These are phyloP conservation scores for Oncorhynchus keta DNA, from an alignment of 2,113 vertebrate species.

Conservation along the genomic window DNA sequence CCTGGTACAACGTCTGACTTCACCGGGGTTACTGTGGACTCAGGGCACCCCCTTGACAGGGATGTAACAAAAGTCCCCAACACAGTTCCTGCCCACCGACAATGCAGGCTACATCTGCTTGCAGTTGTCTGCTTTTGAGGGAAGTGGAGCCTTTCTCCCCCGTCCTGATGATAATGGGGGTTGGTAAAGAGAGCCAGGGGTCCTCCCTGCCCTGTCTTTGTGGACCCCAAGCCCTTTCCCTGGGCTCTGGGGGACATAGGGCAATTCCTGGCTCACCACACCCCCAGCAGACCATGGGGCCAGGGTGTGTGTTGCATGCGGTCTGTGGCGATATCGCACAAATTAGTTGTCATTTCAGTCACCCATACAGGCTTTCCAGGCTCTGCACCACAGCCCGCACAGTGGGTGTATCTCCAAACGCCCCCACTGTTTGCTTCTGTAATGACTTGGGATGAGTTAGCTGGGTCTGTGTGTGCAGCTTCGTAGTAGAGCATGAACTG, in stretches of 20 bases:
- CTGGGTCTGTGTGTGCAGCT: slow-evolving; percentile 3
- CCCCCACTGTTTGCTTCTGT: background rate
- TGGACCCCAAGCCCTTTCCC: too few species aligned
- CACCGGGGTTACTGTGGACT: slow-evolving; percentile 10
- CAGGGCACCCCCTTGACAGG: background rate
- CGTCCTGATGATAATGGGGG: background rate
- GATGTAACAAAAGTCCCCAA: slow-evolving; percentile 5
- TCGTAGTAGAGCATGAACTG: slow-evolving; percentile 11
- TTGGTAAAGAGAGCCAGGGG: background rate
- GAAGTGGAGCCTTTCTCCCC: background rate
- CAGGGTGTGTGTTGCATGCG: too few species aligned
- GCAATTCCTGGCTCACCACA: too few species aligned
- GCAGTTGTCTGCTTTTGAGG: slow-evolving; percentile 4
- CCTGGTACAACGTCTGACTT: background rate
- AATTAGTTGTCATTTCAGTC: too few species aligned
- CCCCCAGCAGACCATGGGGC: too few species aligned
- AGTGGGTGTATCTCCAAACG: too few species aligned
- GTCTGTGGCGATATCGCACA: too few species aligned
- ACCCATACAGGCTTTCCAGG: too few species aligned
- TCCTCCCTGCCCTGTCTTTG: background rate
- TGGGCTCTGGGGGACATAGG: too few species aligned
- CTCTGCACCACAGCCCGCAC: too few species aligned
- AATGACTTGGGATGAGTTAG: too few species aligned
- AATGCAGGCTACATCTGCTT: background rate
- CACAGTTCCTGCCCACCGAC: background rate